Percentiles rank a stretch among this genome's conserved stretches.
Conservation (phyloP, 2,888 invertebrate genomes). For the Amphipyra berbera region DNA sequence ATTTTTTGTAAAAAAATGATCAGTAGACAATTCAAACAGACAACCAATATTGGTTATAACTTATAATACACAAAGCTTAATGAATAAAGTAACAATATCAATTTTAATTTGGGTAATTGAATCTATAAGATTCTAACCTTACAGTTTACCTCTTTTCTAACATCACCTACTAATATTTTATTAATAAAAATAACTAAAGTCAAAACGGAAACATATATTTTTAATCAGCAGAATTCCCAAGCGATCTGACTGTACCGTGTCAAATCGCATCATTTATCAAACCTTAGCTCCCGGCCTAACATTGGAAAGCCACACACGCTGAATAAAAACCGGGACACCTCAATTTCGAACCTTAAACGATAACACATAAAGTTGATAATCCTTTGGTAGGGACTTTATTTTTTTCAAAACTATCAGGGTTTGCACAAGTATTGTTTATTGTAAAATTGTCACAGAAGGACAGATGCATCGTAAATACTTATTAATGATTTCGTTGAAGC, state of each 20-base stretch:
- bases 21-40: too few species aligned
- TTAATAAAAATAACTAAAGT: slow-evolving; percentile 27
- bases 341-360: slow-evolving; percentile 12
- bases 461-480: slow-evolving; percentile 80
- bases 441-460: slow-evolving; percentile 68
- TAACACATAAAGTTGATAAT: rapidly evolving
- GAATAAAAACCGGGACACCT: neutral
- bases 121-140: too few species aligned
- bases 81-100: too few species aligned
- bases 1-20: too few species aligned
- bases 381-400: neutral
- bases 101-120: too few species aligned
- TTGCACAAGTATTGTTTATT: slow-evolving; percentile 70
- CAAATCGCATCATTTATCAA: slow-evolving; percentile 75
- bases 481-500: slow-evolving; percentile 76
- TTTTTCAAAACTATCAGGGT: slow-evolving; percentile 46
- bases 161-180: neutral
- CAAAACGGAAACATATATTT: slow-evolving; percentile 62
- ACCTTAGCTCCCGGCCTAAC: slow-evolving; percentile 65
- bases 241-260: slow-evolving; percentile 64
- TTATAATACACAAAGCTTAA: too few species aligned
- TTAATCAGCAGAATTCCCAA: slow-evolving; percentile 74
- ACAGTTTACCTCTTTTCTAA: neutral
- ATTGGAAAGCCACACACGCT: slow-evolving; percentile 65
- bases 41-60: too few species aligned